phyloP scores from a whole-genome alignment of 2,888 invertebrate genomes.

The Dasypogon diadema region DNA sequence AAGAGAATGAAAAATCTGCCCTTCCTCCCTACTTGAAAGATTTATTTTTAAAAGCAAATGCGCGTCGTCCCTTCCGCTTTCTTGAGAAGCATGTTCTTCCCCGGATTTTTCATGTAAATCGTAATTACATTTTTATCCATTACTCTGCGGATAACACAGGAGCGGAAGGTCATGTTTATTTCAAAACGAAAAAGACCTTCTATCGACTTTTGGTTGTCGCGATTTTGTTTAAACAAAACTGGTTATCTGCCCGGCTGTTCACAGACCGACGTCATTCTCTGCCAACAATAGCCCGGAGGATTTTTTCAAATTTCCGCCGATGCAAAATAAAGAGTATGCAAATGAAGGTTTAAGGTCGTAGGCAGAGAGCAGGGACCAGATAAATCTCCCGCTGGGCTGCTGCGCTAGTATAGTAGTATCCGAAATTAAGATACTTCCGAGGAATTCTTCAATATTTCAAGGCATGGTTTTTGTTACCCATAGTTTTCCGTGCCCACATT shows the following conservation, averaged over 20 bases:
- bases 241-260: not conserved
- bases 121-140: conserved; percentile 11
- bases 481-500: not conserved
- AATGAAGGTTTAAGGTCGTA: not conserved
- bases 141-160: not conserved
- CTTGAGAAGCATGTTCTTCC: not conserved
- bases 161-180: conserved; percentile 31
- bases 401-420: not conserved
- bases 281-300: too few species aligned
- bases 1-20: not conserved
- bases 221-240: not conserved
- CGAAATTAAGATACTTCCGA: not conserved
- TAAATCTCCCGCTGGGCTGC: not conserved
- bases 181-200: not conserved
- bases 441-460: not conserved
- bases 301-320: not conserved
- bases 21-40: not conserved
- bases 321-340: not conserved
- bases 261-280: too few species aligned
- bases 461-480: not conserved
- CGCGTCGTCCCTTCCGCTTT: not conserved
- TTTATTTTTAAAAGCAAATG: not conserved
- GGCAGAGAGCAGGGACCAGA: not conserved
- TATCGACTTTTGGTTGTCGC: not conserved
- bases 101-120: not conserved